Base-by-base conservation (phyloP, 2,888 invertebrate genomes). In the Bombylius major region DNA sequence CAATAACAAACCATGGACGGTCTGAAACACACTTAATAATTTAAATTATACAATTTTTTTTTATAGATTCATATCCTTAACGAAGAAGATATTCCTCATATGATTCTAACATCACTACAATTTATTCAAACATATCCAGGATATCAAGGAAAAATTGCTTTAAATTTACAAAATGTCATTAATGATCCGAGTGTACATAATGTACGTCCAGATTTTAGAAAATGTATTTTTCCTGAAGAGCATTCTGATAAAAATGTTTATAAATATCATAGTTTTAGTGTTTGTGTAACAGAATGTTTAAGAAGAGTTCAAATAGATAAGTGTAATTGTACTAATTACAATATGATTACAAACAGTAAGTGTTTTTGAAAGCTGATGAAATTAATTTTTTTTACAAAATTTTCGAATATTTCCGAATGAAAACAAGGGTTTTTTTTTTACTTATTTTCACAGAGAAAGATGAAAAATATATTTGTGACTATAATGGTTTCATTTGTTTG, bases 221-320 rank as follows among this genome's bases (percentile, higher is more conserved):
- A 82, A 45, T 89, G 89, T 65, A 78, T 81, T n/a, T 88, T 86
- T 66, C 75, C 79, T 42, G 72, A 82, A 50, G 89, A 89, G 69
- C 56, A 65, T 1, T 78, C 79, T 14, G 70, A 78, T 51, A 70
- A 77, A 9, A 77, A 79, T 5, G 69, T 82, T 0, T 85, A 82
- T 65, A 77, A 78, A 2, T 73, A 77, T 46, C 87, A 89, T 67
- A 87, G 87, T 50, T 86, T 82, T 68, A 84, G 83, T 63, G 79
- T 83, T 1, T 89, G 88, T 67, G 79, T 81, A 4, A 79, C 83
- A 1, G 80, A 83, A 48, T 87, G 87, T 64, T 73, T 86, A 44
- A 82, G 84, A 62, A 66, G 71, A 14, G 78, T 79, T 1, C 84
- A 86, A 63, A 63, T 82, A 47, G 66, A 75, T 4, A 64, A 70